These are phyloP conservation scores for Campylomormyrus numenius DNA, from an alignment of 2,113 vertebrate species.

Conservation along the genomic window DNA sequence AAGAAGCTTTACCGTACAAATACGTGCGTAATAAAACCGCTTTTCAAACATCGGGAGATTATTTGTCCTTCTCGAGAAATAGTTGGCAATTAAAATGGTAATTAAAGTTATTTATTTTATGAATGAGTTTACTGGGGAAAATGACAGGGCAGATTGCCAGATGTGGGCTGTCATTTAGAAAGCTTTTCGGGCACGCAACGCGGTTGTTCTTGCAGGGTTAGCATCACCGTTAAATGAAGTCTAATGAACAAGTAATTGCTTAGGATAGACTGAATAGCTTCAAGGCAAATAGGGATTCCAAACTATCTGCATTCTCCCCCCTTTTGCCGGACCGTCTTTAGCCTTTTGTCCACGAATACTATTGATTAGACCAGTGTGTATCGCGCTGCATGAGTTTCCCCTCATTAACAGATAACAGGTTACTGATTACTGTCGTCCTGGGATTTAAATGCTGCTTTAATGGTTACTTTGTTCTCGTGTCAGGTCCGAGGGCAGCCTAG, in stretches of 20 bases:
- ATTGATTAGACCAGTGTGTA: slow-evolving; percentile 97
- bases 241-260: slow-evolving; percentile 99
- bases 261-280: slow-evolving; percentile 95
- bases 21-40: slow-evolving; percentile 4
- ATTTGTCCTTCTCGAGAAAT: slow-evolving; percentile 13
- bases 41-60: slow-evolving; percentile 11
- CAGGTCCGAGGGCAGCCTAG: slow-evolving; percentile 88
- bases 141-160: slow-evolving; percentile 55
- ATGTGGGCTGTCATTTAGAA: slow-evolving; percentile 74
- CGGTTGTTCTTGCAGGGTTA: slow-evolving; percentile 77
- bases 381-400: slow-evolving; percentile 99
- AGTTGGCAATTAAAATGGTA: slow-evolving; percentile 15
- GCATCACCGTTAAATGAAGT: slow-evolving; percentile 92
- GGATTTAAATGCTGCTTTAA: slow-evolving; percentile 97
- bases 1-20: background rate
- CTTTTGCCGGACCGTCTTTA: slow-evolving; percentile 76
- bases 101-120: slow-evolving; percentile 20
- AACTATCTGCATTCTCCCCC: slow-evolving; percentile 91
- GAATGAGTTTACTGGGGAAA: slow-evolving; percentile 22
- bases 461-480: slow-evolving; percentile 99
- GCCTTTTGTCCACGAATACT: slow-evolving; percentile 75
- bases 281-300: slow-evolving; percentile 98
- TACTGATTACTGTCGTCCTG: slow-evolving; percentile 98
- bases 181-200: slow-evolving; percentile 74
- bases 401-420: slow-evolving; percentile 99